A percentile compares a stretch with the other conserved stretches of the same genome.
Conservation (phyloP, 1,140 invertebrate species). For the Penaeus japonicus region DNA sequence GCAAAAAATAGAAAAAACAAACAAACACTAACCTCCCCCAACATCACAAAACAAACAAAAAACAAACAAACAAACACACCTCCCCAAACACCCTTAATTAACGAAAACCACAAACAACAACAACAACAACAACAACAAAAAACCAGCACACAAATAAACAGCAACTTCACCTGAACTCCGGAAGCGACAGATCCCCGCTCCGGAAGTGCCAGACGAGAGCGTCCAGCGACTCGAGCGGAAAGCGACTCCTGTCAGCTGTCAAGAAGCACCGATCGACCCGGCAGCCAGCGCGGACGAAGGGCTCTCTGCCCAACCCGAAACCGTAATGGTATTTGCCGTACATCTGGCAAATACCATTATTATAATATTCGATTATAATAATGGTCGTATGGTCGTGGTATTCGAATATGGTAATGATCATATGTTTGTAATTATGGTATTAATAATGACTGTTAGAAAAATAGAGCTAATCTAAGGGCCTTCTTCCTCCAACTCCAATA, state of each 20-base stretch:
- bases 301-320: conserved; percentile 36
- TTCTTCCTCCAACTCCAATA: no score
- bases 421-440: no score
- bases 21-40: neutral
- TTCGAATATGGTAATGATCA: no score
- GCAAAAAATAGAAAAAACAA: no score
- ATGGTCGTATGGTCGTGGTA: no score
- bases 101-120: neutral
- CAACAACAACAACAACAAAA: no score
- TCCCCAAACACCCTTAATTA: neutral
- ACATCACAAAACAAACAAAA: neutral
- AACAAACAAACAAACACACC: neutral
- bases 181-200: neutral
- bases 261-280: conserved; percentile 20
- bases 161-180: neutral
- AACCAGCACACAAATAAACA: no score
- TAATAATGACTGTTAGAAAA: no score
- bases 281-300: conserved; percentile 22
- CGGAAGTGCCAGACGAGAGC: conserved; percentile 36
- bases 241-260: neutral
- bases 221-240: neutral
- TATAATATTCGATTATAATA: no score
- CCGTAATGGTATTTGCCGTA: conserved; percentile 22
- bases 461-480: no score
- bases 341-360: no score